These are phyloP conservation scores for Fratercula arctica DNA, from an alignment of 2,797 vertebrate genomes.

Conservation along the genomic window DNA sequence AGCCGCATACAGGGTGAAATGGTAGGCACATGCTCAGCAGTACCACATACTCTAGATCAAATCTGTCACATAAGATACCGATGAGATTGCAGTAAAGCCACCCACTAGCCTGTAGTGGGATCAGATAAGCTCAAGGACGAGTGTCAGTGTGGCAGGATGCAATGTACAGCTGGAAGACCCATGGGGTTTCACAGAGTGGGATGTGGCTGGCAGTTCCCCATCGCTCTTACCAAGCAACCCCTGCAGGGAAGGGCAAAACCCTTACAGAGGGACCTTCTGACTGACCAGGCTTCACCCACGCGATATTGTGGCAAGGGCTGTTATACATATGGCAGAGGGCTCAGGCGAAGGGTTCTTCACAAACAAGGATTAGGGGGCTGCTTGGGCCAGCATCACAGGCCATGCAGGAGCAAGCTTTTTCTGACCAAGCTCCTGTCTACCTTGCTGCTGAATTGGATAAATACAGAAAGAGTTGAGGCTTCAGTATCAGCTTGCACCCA, in stretches of 20 bases:
- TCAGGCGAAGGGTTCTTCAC: neutral
- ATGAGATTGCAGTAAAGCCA: neutral
- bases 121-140: neutral
- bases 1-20: neutral
- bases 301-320: neutral
- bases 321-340: neutral
- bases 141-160: neutral
- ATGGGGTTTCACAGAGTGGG: neutral
- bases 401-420: neutral
- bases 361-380: accelerated
- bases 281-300: neutral
- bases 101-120: neutral
- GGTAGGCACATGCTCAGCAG: neutral
- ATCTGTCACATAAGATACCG: neutral
- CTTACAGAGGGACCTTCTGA: neutral
- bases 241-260: neutral
- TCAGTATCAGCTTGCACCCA: neutral
- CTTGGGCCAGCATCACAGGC: neutral
- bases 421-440: neutral
- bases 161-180: neutral
- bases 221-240: neutral
- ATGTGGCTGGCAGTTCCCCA: neutral
- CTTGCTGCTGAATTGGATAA: neutral
- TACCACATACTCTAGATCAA: neutral
- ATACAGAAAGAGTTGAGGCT: neutral